phyloP scores from a whole-genome alignment of 1,140 invertebrate species.

The Papilio helenus region DNA sequence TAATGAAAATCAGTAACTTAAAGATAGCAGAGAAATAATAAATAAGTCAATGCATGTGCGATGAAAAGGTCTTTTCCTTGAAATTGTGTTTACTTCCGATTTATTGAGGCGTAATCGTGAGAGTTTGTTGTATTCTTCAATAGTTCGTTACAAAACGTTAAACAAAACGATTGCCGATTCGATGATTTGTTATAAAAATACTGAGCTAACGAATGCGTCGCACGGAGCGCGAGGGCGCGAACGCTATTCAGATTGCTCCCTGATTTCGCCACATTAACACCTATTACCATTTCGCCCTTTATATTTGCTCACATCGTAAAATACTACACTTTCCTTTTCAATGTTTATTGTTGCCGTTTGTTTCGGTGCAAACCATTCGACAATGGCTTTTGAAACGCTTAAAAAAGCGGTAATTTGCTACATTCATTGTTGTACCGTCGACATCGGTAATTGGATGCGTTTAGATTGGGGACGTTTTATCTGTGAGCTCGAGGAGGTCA shows the following conservation, averaged over 20 bases:
- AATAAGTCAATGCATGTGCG: not conserved
- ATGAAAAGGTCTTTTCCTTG: not conserved
- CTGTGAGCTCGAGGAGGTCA: conserved; percentile 41
- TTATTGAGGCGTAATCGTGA: not conserved
- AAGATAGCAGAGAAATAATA: too few relatives aligned
- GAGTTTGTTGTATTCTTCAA: not conserved
- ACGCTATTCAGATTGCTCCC: conserved; percentile 64
- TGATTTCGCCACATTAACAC: conserved; percentile 76
- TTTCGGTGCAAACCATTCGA: conserved; percentile 79
- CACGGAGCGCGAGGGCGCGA: conserved; percentile 50
- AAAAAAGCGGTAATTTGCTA: conserved; percentile 80
- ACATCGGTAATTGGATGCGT: conserved; percentile 78
- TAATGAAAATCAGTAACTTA: too few relatives aligned
- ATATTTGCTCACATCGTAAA: conserved; percentile 69
- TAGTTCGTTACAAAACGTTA: conserved; percentile 60
- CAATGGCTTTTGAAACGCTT: conserved; percentile 74
- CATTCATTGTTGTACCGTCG: conserved; percentile 78
- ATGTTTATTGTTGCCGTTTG: conserved; percentile 80
- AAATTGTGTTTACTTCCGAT: not conserved
- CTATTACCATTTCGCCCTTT: conserved; percentile 70
- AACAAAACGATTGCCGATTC: conserved; percentile 69
- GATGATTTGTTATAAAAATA: conserved; percentile 79
- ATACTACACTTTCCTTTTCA: conserved; percentile 80
- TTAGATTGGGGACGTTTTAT: conserved; percentile 76
- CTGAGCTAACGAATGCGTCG: conserved; percentile 41